phyloP scores from a whole-genome alignment of 30 jellyfish, hydroid and myxozoan species.

The Hydractinia echinata region DNA sequence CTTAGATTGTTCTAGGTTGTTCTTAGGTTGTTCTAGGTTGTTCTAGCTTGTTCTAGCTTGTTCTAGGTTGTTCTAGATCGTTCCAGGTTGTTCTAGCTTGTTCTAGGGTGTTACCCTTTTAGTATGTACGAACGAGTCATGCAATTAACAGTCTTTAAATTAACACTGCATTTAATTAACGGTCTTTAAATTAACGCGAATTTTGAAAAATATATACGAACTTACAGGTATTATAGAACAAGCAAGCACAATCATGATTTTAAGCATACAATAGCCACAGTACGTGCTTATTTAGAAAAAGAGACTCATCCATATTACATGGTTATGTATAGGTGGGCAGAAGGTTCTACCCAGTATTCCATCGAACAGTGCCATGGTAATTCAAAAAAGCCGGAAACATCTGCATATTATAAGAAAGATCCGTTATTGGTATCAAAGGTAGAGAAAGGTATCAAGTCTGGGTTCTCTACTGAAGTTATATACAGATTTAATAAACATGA shows the following conservation, averaged over 20 bases:
- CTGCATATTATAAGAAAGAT: neutral
- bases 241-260: neutral
- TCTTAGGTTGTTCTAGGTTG: too few relatives aligned
- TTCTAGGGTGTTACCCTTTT: too few relatives aligned
- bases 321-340: conserved; percentile 1
- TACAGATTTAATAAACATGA: neutral
- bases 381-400: neutral
- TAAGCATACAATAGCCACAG: neutral
- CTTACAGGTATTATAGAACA: neutral
- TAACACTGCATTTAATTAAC: too few relatives aligned
- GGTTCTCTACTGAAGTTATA: neutral
- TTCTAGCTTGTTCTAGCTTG: too few relatives aligned
- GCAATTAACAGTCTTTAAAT: too few relatives aligned
- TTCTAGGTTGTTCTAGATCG: too few relatives aligned
- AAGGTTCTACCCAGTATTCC: neutral
- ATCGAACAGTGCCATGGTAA: neutral
- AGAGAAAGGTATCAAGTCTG: neutral
- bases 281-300: neutral
- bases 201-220: too few relatives aligned
- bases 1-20: too few relatives aligned
- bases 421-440: neutral
- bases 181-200: too few relatives aligned
- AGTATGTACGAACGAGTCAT: too few relatives aligned
- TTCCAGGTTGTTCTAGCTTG: too few relatives aligned
- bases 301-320: neutral